Evolutionary conservation across 2,113 vertebrate genomes (phyloP).

Genomic region (Sylvietta virens): DNA sequence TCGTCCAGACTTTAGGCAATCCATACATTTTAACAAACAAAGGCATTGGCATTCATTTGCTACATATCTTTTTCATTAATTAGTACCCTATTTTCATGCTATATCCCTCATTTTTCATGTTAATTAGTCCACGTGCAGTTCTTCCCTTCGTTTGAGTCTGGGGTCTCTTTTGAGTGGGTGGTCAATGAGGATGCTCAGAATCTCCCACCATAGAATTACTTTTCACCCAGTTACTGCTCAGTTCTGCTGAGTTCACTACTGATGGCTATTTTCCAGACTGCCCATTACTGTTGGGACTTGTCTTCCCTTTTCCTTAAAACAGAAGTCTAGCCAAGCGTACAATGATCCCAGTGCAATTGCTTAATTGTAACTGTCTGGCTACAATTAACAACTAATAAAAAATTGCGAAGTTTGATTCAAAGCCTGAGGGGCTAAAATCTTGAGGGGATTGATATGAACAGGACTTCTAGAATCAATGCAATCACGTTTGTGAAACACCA

Average conservation of each 20-base stretch:
- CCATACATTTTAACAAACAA: not conserved
- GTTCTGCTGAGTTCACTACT: not conserved
- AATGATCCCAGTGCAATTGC: not conserved
- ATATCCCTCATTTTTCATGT: not conserved
- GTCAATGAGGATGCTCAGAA: not conserved
- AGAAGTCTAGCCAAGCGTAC: not conserved
- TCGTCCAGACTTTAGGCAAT: not conserved
- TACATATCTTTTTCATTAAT: not conserved
- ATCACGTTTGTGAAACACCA: not conserved
- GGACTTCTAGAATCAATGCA: not conserved
- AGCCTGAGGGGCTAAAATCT: not conserved
- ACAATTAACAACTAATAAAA: not conserved
- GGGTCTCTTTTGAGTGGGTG: not conserved
- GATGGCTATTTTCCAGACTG: not conserved
- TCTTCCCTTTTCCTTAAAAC: not conserved
- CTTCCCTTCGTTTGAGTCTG: not conserved
- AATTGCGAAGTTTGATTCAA: not conserved
- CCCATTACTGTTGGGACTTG: not conserved
- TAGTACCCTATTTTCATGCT: fast-evolving
- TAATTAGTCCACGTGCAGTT: not conserved
- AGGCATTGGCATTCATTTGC: not conserved
- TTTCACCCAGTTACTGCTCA: not conserved
- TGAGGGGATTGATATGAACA: not conserved
- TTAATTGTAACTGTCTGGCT: not conserved
- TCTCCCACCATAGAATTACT: not conserved